phyloP scores from a whole-genome alignment of 2,888 invertebrate species.

The Cancer borealis region DNA sequence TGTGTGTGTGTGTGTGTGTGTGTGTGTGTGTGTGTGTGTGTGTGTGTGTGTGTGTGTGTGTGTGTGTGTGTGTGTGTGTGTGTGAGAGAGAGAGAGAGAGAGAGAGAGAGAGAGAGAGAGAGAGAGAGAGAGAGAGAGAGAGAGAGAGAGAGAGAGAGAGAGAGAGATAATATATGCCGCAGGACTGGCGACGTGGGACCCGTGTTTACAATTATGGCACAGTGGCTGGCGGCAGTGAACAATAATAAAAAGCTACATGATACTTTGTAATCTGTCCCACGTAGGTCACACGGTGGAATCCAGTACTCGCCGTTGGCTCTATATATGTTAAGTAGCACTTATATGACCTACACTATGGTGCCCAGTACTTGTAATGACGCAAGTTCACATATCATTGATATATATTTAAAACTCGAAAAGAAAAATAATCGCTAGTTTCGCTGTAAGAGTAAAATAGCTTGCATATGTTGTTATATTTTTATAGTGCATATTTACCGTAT shows the following conservation, averaged over 20 bases:
- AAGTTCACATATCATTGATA: not conserved
- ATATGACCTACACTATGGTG: not conserved
- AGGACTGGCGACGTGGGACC: not conserved
- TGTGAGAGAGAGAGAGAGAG: not conserved
- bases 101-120: conserved; percentile 1
- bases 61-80: not conserved
- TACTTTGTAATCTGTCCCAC: not conserved
- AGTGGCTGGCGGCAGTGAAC: not conserved
- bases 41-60: not conserved
- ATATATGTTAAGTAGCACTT: not conserved
- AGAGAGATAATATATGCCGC: not conserved
- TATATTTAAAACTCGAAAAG: not conserved
- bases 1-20: too few relatives aligned
- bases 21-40: not conserved
- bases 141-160: not conserved
- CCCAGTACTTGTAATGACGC: not conserved
- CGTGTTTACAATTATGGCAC: not conserved
- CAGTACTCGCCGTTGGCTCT: not conserved
- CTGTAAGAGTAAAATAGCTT: not conserved
- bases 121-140: not conserved
- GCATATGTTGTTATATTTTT: not conserved
- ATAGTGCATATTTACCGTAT: not conserved
- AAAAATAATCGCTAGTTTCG: not conserved
- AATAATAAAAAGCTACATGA: not conserved
- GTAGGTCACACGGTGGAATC: not conserved